phyloP scores from a whole-genome alignment of 2,888 invertebrate genomes.

The Theretra japonica region DNA sequence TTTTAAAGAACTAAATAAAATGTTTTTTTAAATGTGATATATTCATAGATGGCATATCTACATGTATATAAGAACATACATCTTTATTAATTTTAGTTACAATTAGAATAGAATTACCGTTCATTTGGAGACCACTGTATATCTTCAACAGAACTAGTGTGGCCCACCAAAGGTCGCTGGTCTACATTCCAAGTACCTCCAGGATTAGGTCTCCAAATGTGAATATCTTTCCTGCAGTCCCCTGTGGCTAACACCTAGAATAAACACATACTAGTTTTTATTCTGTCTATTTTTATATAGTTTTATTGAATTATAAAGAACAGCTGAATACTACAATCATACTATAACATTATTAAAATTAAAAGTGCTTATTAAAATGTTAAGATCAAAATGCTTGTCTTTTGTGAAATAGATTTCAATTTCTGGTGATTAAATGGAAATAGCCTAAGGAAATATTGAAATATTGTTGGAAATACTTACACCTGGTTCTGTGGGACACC shows the following conservation, averaged over 20 bases:
- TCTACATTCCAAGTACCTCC: constrained; percentile 95
- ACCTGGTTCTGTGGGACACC: constrained; percentile 93
- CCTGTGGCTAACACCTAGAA: constrained; percentile 94
- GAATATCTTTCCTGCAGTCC: constrained; percentile 96
- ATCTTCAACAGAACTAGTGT: constrained; percentile 97
- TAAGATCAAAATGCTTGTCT: too few relatives aligned
- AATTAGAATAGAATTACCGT: constrained; percentile 60
- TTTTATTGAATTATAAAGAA: too few relatives aligned
- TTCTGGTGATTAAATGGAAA: background rate
- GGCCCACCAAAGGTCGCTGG: constrained; percentile 94
- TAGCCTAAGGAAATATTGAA: background rate
- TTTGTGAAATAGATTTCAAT: too few relatives aligned
- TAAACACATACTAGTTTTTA: background rate
- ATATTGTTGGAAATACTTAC: constrained; percentile 67
- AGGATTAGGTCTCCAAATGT: constrained; percentile 95
- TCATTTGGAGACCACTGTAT: constrained; percentile 99
- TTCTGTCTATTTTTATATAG: too few relatives aligned
- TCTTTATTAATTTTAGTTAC: background rate
- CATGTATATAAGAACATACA: too few relatives aligned
- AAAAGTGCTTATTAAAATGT: too few relatives aligned
- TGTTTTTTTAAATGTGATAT: too few relatives aligned
- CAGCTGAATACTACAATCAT: too few relatives aligned
- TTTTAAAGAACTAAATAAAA: background rate
- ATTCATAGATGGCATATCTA: too few relatives aligned
- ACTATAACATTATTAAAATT: too few relatives aligned